Percentiles rank a stretch among this genome's conserved stretches.
These are phyloP conservation scores for Cosmorhoe ocellata DNA, from an alignment of 2,888 invertebrate species.

Conservation along the genomic window DNA sequence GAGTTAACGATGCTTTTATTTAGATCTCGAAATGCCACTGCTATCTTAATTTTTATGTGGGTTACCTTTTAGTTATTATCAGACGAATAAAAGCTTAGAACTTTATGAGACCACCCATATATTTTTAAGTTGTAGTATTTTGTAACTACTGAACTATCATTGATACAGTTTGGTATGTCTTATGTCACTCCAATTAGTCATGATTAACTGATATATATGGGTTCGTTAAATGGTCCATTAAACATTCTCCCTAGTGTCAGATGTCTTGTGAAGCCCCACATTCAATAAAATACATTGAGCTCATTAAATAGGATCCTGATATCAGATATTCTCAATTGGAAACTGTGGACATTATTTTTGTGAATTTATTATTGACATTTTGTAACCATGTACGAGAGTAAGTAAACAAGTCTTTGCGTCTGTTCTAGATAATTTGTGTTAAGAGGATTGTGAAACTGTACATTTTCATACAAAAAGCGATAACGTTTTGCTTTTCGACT, in stretches of 20 bases:
- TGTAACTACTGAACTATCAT: slow-evolving; percentile 31
- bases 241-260: slow-evolving; percentile 61
- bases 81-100: slow-evolving; percentile 53
- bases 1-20: slow-evolving; percentile 54
- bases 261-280: slow-evolving; percentile 63
- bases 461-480: no score
- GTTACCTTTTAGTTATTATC: slow-evolving; percentile 68
- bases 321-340: slow-evolving; percentile 54
- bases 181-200: slow-evolving; percentile 74
- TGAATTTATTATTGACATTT: neutral
- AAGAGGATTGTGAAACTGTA: no score
- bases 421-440: no score
- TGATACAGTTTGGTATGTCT: slow-evolving; percentile 46
- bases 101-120: slow-evolving; percentile 71
- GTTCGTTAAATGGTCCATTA: slow-evolving; percentile 75
- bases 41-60: slow-evolving; percentile 73
- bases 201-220: slow-evolving; percentile 79
- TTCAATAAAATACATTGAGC: slow-evolving; percentile 71
- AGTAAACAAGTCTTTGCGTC: neutral
- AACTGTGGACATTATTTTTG: slow-evolving; percentile 4
- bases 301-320: slow-evolving; percentile 62
- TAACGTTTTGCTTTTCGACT: no score
- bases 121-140: slow-evolving; percentile 32
- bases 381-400: neutral
- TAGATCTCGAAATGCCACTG: slow-evolving; percentile 53